phyloP scores from a whole-genome alignment of 2,113 vertebrate species.

The Hippoglossus stenolepis region DNA sequence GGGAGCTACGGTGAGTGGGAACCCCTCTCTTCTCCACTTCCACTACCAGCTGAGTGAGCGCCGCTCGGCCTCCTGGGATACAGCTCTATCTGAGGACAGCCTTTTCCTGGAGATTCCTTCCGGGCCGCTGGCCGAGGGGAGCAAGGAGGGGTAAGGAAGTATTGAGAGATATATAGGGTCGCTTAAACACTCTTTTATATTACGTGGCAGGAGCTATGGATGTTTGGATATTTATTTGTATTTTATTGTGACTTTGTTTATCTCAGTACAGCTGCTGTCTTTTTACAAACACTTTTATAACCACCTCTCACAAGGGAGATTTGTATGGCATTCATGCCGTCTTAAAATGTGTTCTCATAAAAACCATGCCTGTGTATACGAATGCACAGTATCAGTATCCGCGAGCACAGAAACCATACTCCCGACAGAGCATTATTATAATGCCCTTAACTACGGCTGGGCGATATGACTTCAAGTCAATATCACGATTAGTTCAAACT shows the following conservation, averaged over 20 bases:
- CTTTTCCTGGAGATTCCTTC: conserved; percentile 96
- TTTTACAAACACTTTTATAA: neutral
- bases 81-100: conserved; percentile 88
- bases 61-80: conserved; percentile 91
- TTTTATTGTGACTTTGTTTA: neutral
- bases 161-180: neutral
- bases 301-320: neutral
- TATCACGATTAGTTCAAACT: too few species aligned
- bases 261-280: neutral
- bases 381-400: too few species aligned
- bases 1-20: conserved; percentile 86
- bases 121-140: conserved; percentile 91
- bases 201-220: too few species aligned
- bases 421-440: too few species aligned
- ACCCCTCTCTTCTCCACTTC: conserved; percentile 89
- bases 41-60: conserved; percentile 93
- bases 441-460: too few species aligned
- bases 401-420: too few species aligned
- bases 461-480: too few species aligned
- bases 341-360: too few species aligned
- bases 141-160: conserved; percentile 92
- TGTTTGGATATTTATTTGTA: too few species aligned
- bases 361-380: too few species aligned
- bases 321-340: too few species aligned
- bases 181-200: neutral